Base-by-base conservation (phyloP, 2,888 invertebrate species). In the Cerastoderma edule region DNA sequence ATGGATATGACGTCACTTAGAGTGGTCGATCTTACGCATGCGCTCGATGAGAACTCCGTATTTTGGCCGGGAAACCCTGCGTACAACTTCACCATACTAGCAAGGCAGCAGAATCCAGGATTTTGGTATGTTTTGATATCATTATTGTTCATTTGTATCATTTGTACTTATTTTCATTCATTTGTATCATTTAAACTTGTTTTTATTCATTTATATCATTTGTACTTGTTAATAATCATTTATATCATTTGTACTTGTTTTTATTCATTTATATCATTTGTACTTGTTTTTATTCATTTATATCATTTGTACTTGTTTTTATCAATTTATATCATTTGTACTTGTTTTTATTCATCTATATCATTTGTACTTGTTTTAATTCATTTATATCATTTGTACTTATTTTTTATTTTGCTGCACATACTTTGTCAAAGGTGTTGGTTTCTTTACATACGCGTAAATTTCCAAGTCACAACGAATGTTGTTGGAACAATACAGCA, bases 181-280 rank as follows among this genome's bases (percentile, higher is more conserved):
- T 16, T 16, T 13, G 39, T 39, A 16, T 13, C 39, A 13, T 16
- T 39, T 8, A 8, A 39, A 8, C 16, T 8, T 39, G 8, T 16
- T 8, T 39, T 16, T 13, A 39, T 39, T 13, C 39, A 39, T 39
- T 8, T 39, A 39, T 39, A 16, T 39, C 39, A 39, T 39, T 13
- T 8, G 16, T 13, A 16, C 10, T 39, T 39, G 8, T 16, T 39
- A 39, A 16, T 8, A 39, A 39, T 39, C 16, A 13, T 16, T 39
- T 8, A n/a, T 1, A 2, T 5, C 4, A 16, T n/a, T 16, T n/a
- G 19, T 28, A 4, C 27, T 57, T 66, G 28, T 48, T 67, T 50
- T 46, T 28, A 4, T 44, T 16, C 67, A 60, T 35, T 72, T 67
- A 19, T 72, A 39, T 60, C 44, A 28, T 28, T 35, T 48, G n/a